Percentiles rank a stretch among this genome's conserved stretches.
Conservation (phyloP, 1,140 invertebrate genomes). For the Chymomyza costata region DNA sequence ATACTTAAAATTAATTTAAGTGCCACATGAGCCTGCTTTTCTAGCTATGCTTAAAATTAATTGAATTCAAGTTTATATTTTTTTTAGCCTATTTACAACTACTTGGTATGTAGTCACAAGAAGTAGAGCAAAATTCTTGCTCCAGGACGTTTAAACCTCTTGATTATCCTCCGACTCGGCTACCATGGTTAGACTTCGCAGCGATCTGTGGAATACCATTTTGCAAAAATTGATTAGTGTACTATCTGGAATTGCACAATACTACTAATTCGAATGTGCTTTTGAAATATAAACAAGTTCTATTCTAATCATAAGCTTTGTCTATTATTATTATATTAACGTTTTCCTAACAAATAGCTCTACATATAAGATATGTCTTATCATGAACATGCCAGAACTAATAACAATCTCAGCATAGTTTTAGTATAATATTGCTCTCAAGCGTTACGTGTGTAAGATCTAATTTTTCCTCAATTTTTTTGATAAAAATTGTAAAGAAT, state of each 20-base stretch:
- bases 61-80: background rate
- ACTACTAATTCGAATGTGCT: slow-evolving; percentile 3
- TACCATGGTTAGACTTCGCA: slow-evolving; percentile 71
- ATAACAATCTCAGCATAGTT: no score
- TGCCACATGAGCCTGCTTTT: no score
- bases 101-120: slow-evolving; percentile 47
- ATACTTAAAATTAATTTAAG: no score
- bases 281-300: background rate
- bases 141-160: slow-evolving; percentile 46
- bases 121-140: slow-evolving; percentile 43
- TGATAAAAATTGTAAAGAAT: no score
- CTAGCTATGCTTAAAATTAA: background rate
- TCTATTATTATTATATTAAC: no score
- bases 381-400: no score
- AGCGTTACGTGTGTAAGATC: no score
- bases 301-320: no score
- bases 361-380: no score
- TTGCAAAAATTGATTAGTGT: slow-evolving; percentile 18
- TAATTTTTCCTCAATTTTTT: no score
- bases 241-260: background rate
- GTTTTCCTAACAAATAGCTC: no score
- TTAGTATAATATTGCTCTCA: no score
- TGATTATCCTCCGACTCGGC: slow-evolving; percentile 65
- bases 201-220: slow-evolving; percentile 51
- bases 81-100: slow-evolving; percentile 64